Evolutionary conservation across 2,888 invertebrate genomes (phyloP).

Genomic region (Deroplatys truncata): DNA sequence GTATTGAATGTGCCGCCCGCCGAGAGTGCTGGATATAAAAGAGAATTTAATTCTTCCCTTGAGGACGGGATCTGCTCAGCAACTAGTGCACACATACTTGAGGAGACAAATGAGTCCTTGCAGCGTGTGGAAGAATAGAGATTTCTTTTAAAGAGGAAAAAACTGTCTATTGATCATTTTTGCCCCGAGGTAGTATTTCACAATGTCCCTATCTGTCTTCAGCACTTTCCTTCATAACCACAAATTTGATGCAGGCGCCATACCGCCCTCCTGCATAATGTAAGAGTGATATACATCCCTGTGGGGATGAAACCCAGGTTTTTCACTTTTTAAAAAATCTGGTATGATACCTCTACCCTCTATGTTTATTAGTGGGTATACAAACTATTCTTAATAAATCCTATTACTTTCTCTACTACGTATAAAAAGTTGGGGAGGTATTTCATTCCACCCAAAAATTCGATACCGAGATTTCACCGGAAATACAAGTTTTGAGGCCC

Average conservation of each 20-base stretch:
- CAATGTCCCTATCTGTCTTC: neutral
- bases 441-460: too few relatives aligned
- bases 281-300: neutral
- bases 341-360: too few relatives aligned
- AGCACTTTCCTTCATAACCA: slow-evolving; percentile 11
- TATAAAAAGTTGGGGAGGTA: too few relatives aligned
- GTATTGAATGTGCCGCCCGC: neutral
- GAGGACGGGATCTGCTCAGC: neutral
- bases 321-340: too few relatives aligned
- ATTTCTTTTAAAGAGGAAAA: neutral
- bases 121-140: neutral
- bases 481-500: too few relatives aligned
- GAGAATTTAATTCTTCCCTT: slow-evolving; percentile 13
- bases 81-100: slow-evolving; percentile 5
- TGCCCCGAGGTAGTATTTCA: neutral
- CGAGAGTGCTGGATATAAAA: neutral
- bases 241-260: slow-evolving; percentile 1
- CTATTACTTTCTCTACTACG: too few relatives aligned
- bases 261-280: neutral
- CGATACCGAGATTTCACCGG: too few relatives aligned
- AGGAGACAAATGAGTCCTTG: slow-evolving; percentile 4
- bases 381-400: too few relatives aligned
- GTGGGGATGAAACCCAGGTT: too few relatives aligned
- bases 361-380: too few relatives aligned
- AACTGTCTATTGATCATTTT: slow-evolving; percentile 15